Percentiles rank a stretch among this genome's conserved stretches.
These are phyloP conservation scores for Eremobia ochroleuca DNA, from an alignment of 2,888 invertebrate species.

Conservation along the genomic window DNA sequence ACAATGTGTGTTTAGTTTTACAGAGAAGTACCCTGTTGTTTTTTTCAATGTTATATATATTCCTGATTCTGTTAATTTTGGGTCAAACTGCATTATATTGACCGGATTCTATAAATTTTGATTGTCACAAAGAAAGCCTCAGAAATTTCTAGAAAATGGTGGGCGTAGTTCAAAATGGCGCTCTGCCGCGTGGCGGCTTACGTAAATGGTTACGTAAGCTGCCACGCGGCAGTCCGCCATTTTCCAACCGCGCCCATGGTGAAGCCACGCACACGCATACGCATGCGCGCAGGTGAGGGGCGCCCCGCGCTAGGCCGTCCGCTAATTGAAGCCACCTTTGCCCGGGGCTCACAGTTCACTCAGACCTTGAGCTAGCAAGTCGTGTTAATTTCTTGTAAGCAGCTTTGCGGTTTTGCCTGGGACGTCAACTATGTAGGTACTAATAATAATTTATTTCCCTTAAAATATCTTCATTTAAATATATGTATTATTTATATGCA, in stretches of 20 bases:
- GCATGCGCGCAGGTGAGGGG: conserved; percentile 37
- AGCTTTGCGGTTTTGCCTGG: conserved; percentile 7
- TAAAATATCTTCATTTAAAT: conserved; percentile 11
- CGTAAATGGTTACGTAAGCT: neutral
- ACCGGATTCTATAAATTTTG: neutral
- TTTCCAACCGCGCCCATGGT: conserved; percentile 5
- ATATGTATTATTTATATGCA: conserved; percentile 30
- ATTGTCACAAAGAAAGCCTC: neutral
- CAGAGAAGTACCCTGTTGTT: conserved; percentile 50
- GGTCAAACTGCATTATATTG: conserved; percentile 38
- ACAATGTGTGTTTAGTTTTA: conserved; percentile 54
- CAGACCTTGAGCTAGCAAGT: neutral
- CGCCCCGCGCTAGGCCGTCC: neutral
- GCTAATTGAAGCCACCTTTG: conserved; percentile 13
- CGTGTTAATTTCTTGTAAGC: conserved; percentile 2
- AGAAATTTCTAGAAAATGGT: conserved; percentile 4
- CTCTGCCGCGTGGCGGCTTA: neutral
- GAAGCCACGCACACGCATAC: neutral
- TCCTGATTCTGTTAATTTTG: conserved; percentile 57
- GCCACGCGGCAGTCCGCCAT: neutral
- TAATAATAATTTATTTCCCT: conserved; percentile 15
- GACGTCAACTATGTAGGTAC: conserved; percentile 51
- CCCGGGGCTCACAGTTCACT: conserved; percentile 14
- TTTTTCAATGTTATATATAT: conserved; percentile 60
- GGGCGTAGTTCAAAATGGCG: conserved; percentile 33